Conservation (phyloP, 1,140 invertebrate genomes). For the Ceratosolen solmsi region DNA sequence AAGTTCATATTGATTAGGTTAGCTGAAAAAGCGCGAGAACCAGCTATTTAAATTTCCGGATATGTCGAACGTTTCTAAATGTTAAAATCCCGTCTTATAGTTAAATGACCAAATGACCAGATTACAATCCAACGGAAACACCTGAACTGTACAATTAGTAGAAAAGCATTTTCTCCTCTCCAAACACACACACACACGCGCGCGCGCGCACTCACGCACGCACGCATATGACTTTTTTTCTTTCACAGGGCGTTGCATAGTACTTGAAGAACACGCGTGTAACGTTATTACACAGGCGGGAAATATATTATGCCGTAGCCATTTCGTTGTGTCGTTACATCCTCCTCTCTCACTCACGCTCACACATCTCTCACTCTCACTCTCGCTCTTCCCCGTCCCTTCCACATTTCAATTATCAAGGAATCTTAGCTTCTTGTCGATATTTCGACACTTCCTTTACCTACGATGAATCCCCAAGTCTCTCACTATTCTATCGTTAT, state of each 20-base stretch:
- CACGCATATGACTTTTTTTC: neutral
- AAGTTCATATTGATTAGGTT: constrained; percentile 50
- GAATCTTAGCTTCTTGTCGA: neutral
- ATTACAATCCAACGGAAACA: neutral
- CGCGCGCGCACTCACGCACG: neutral
- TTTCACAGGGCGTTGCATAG: neutral
- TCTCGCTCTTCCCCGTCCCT: neutral
- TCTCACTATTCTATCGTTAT: neutral
- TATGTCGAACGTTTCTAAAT: neutral
- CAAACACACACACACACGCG: too few relatives aligned
- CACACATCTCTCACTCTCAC: constrained; percentile 6
- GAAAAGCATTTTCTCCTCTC: constrained; percentile 21
- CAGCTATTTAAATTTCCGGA: neutral
- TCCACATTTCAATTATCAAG: neutral
- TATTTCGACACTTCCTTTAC: constrained; percentile 56
- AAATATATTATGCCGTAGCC: neutral
- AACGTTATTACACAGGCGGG: constrained; percentile 45
- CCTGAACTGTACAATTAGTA: neutral
- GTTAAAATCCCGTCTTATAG: neutral
- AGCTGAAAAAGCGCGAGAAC: neutral
- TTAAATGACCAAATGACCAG: neutral
- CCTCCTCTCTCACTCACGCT: neutral
- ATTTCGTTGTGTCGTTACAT: neutral
- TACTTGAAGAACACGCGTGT: neutral
- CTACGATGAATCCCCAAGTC: constrained; percentile 6